Conservation (phyloP, 2,113 vertebrate genomes). For the Aviceda subcristata region DNA sequence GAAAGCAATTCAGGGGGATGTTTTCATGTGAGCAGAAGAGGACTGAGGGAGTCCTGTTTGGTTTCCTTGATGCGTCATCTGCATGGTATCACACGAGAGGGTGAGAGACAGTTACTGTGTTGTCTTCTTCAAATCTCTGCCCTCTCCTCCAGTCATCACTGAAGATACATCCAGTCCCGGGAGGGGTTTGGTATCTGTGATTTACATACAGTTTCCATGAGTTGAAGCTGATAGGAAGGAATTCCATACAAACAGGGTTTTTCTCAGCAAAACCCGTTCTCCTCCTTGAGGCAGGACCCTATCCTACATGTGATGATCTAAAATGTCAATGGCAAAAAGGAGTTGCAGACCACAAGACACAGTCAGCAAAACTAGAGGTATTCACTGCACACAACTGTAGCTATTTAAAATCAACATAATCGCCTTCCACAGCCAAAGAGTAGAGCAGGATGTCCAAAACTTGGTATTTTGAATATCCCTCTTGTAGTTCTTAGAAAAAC, state of each 20-base stretch:
- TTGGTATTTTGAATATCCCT: not conserved
- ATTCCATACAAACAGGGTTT: not conserved
- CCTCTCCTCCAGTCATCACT: not conserved
- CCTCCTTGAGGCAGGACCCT: not conserved
- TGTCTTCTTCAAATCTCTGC: not conserved
- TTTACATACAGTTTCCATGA: not conserved
- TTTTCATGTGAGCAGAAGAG: not conserved
- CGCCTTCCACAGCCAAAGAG: not conserved
- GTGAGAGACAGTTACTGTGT: not conserved
- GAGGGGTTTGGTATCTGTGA: not conserved
- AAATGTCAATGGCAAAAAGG: not conserved
- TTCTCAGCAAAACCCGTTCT: not conserved
- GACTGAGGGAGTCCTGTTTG: not conserved
- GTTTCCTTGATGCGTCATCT: not conserved
- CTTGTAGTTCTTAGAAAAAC: not conserved
- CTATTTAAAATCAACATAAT: not conserved
- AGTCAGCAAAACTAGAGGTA: not conserved
- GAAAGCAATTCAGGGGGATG: not conserved
- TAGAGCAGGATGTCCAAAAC: not conserved
- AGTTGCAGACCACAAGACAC: not conserved
- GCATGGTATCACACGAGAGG: not conserved
- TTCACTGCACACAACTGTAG: not conserved
- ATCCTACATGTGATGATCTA: not conserved
- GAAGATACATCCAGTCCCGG: not conserved
- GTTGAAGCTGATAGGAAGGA: not conserved